These are phyloP conservation scores for Nomada goodeniana DNA, from an alignment of 2,888 invertebrate species.

Conservation along the genomic window DNA sequence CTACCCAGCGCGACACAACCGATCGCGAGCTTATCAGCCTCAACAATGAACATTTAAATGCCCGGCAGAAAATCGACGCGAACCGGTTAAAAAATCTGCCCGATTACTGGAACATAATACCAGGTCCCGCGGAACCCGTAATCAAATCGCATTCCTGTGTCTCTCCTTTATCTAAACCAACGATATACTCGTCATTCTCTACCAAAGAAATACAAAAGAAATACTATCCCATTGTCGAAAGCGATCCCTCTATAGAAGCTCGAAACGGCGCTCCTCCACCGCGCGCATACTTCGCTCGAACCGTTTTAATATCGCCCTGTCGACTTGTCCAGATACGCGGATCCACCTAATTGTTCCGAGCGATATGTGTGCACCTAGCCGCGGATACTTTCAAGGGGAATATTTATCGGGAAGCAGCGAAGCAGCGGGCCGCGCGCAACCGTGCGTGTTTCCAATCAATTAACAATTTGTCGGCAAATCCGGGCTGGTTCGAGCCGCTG, in stretches of 20 bases:
- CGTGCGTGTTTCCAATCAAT: constrained; percentile 33
- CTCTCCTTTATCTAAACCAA: not conserved
- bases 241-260: not conserved
- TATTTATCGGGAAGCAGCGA: constrained; percentile 36
- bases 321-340: constrained; percentile 22
- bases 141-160: not conserved
- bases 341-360: constrained; percentile 29
- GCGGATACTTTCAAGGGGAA: not conserved
- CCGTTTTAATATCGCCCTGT: constrained; percentile 5
- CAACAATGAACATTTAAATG: not conserved
- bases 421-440: constrained; percentile 13
- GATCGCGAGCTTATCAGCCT: not conserved
- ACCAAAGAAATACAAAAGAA: constrained; percentile 1
- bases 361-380: not conserved
- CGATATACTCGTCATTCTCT: constrained; percentile 6
- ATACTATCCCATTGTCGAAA: not conserved
- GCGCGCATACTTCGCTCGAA: not conserved
- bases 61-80: not conserved
- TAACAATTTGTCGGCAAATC: constrained; percentile 36
- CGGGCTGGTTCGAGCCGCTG: constrained; percentile 10
- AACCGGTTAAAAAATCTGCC: not conserved
- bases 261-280: not conserved
- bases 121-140: not conserved
- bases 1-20: not conserved
- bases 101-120: not conserved